phyloP scores from a whole-genome alignment of 2,888 invertebrate genomes.

The Apomyelois bistriatella region DNA sequence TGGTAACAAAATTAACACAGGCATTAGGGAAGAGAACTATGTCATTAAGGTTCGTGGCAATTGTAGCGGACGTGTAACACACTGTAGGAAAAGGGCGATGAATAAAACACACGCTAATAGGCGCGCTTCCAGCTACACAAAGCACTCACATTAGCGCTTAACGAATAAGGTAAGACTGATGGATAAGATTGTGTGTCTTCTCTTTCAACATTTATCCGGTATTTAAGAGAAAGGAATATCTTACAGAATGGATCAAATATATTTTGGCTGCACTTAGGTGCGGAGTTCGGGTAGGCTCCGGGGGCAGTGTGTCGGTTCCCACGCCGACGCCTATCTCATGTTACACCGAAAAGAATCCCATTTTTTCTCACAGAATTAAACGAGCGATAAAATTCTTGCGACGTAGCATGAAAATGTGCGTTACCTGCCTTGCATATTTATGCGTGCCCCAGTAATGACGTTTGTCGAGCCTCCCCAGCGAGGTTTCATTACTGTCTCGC shows the following conservation, averaged over 20 bases:
- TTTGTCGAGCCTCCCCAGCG: conserved; percentile 65
- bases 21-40: conserved; percentile 57
- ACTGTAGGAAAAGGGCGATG: conserved; percentile 57
- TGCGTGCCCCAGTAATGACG: conserved; percentile 76
- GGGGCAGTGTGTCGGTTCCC: conserved; percentile 65
- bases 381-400: conserved; percentile 79
- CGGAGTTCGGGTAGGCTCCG: conserved; percentile 41
- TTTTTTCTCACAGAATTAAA: conserved; percentile 77
- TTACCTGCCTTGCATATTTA: conserved; percentile 80
- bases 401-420: conserved; percentile 80
- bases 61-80: conserved; percentile 51
- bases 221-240: conserved; percentile 73
- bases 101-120: conserved; percentile 71
- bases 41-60: conserved; percentile 54
- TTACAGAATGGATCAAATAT: conserved; percentile 66
- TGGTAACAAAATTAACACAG: conserved; percentile 56
- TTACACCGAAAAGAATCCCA: conserved; percentile 71
- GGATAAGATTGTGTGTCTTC: conserved; percentile 65
- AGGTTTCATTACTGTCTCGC: conserved; percentile 67
- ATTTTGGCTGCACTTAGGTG: conserved; percentile 73
- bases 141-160: conserved; percentile 65
- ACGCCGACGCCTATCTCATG: conserved; percentile 68
- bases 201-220: conserved; percentile 54
- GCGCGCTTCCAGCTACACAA: conserved; percentile 51
- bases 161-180: conserved; percentile 63